A percentile compares a stretch with the other conserved stretches of the same genome.
These are phyloP conservation scores for Oryzias dopingdopingensis DNA, from an alignment of 2,797 vertebrate genomes.

Conservation along the genomic window DNA sequence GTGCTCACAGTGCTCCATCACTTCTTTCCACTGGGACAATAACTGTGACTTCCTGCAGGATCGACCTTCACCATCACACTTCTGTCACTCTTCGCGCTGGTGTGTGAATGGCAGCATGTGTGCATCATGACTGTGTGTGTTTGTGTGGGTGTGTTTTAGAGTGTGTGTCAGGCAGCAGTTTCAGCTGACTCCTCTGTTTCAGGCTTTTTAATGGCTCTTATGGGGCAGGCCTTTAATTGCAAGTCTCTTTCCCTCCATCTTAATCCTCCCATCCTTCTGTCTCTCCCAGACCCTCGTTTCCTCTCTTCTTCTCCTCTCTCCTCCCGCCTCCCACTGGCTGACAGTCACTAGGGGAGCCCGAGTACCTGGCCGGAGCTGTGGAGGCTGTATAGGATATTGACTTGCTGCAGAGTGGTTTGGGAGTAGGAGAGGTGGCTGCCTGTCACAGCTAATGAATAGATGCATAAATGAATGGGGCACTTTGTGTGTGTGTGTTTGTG, in stretches of 20 bases:
- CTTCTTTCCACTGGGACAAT: constrained; percentile 65
- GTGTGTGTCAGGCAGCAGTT: constrained; percentile 67
- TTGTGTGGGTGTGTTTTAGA: constrained; percentile 48
- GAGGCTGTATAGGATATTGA: constrained; percentile 75
- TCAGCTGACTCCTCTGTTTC: constrained; percentile 76
- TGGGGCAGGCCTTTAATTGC: constrained; percentile 78
- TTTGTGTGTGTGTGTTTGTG: constrained; percentile 28
- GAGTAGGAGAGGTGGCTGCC: constrained; percentile 74
- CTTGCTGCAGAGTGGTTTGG: constrained; percentile 75
- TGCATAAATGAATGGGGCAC: constrained; percentile 75
- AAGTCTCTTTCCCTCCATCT: constrained; percentile 70
- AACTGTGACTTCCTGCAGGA: constrained; percentile 71
- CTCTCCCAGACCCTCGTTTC: constrained; percentile 57
- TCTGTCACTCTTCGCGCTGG: constrained; percentile 65
- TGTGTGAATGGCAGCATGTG: constrained; percentile 31
- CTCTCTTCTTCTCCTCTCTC: constrained; percentile 50
- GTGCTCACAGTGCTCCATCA: constrained; percentile 76
- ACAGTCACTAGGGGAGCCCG: constrained; percentile 70
- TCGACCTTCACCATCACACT: constrained; percentile 76
- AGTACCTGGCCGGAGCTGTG: constrained; percentile 59
- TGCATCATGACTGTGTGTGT: constrained; percentile 30
- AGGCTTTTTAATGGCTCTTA: constrained; percentile 77
- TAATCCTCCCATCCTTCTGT: constrained; percentile 70
- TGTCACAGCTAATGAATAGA: constrained; percentile 79
- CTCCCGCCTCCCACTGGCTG: constrained; percentile 64